Conservation (phyloP, 2,888 invertebrate genomes). For the Lottia scabra region DNA sequence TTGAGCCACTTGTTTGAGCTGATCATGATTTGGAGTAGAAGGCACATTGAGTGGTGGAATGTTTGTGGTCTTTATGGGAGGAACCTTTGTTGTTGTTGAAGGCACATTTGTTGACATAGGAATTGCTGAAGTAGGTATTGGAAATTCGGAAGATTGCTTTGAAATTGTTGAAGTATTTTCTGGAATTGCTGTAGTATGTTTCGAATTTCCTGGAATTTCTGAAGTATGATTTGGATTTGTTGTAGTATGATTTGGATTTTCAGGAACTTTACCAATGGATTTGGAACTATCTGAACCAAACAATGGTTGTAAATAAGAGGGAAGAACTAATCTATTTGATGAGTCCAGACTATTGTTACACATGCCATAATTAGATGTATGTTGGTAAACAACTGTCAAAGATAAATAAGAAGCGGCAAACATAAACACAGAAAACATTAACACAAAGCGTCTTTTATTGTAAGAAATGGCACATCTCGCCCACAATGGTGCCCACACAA, state of each 20-base stretch:
- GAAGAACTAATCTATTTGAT: neutral
- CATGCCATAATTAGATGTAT: neutral
- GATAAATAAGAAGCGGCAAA: conserved; percentile 55
- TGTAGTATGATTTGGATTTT: neutral
- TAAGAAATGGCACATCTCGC: conserved; percentile 56
- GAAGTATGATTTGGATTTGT: neutral
- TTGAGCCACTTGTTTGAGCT: neutral
- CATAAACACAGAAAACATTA: conserved; percentile 58
- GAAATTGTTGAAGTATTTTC: neutral
- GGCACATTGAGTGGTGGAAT: neutral
- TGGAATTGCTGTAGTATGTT: neutral
- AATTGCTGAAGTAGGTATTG: neutral
- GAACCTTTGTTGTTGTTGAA: neutral
- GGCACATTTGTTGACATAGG: conserved; percentile 3
- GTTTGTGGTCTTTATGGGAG: neutral
- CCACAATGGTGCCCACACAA: conserved; percentile 61
- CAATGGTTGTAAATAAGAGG: neutral
- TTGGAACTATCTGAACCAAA: neutral
- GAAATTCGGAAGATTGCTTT: neutral
- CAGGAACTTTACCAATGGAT: neutral
- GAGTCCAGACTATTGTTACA: neutral
- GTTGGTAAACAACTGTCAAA: conserved; percentile 47
- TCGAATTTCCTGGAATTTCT: no score
- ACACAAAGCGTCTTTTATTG: conserved; percentile 52
- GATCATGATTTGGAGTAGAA: neutral